phyloP scores from a whole-genome alignment of 2,797 vertebrate species.

The Coregonus ussuriensis region DNA sequence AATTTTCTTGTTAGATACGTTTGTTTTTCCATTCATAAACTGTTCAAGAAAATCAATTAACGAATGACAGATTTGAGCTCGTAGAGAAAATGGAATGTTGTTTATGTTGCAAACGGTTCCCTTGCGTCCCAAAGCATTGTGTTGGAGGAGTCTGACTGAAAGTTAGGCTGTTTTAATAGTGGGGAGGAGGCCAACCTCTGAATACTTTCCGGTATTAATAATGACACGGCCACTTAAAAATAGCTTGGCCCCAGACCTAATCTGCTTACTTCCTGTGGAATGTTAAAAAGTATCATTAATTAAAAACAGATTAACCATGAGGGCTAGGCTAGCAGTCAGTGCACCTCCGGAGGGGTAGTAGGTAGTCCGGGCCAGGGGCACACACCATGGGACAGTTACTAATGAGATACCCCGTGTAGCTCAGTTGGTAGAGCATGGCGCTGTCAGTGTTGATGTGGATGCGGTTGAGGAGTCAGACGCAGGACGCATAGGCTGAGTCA shows the following conservation, averaged over 20 bases:
- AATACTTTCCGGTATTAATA: slow-evolving; percentile 45
- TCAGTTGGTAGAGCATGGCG: too few relatives aligned
- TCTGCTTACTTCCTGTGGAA: slow-evolving; percentile 38
- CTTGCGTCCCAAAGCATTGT: background rate
- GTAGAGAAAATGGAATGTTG: background rate
- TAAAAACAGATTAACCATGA: slow-evolving; percentile 42
- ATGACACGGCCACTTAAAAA: slow-evolving; percentile 29
- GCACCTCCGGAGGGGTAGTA: background rate
- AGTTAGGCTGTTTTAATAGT: background rate
- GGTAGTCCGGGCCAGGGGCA: background rate
- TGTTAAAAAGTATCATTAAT: slow-evolving; percentile 52
- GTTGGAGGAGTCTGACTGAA: background rate
- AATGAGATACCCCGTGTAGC: background rate
- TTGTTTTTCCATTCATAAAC: background rate
- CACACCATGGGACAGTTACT: background rate
- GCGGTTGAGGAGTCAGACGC: too few relatives aligned
- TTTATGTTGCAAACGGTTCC: background rate
- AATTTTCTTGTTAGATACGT: background rate
- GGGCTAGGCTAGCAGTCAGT: background rate
- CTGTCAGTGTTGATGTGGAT: too few relatives aligned
- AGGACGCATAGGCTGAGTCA: too few relatives aligned
- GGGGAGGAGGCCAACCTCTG: background rate
- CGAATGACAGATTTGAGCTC: background rate
- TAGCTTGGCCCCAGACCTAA: slow-evolving; percentile 29
- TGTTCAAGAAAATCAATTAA: background rate